Conservation (phyloP, 1,140 invertebrate genomes). For the Gonatopus flavifemur region DNA sequence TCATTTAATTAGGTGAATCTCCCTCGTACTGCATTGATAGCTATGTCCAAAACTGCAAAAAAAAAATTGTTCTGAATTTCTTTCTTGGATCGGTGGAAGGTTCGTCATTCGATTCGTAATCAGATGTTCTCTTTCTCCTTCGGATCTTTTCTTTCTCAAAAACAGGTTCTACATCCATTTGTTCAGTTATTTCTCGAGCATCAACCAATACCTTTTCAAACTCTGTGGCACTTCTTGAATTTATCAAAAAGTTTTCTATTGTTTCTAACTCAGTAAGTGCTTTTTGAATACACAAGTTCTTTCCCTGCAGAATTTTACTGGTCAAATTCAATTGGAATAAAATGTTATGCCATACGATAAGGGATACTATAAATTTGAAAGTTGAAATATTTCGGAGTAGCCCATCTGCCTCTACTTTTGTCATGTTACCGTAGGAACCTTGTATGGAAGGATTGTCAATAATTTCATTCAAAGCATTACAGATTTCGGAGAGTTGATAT, state of each 20-base stretch:
- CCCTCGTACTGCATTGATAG: too few species aligned
- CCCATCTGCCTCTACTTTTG: slow-evolving; percentile 6
- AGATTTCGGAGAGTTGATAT: slow-evolving; percentile 8
- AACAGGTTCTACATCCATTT: slow-evolving; percentile 6
- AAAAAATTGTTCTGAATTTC: too few species aligned
- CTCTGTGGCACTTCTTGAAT: too few species aligned
- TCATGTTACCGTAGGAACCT: not conserved
- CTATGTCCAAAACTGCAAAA: too few species aligned
- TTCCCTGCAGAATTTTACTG: slow-evolving; percentile 11
- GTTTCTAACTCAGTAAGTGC: too few species aligned
- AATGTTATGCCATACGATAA: slow-evolving; percentile 8
- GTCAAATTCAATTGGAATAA: slow-evolving; percentile 13
- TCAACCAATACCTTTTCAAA: too few species aligned
- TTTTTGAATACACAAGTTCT: slow-evolving; percentile 4
- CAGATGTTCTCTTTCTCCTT: too few species aligned
- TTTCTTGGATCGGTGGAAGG: too few species aligned
- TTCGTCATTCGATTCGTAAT: too few species aligned
- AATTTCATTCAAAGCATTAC: slow-evolving; percentile 6
- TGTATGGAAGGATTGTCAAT: not conserved
- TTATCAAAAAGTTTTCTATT: too few species aligned
- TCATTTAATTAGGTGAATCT: too few species aligned
- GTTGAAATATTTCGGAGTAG: slow-evolving; percentile 6
- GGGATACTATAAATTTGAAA: slow-evolving; percentile 17
- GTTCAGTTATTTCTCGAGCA: slow-evolving; percentile 13
- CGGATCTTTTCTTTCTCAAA: too few species aligned